Evolutionary conservation across 2,888 invertebrate genomes (phyloP), one percentile per base, ranked within the genome.

Genomic region (Gandaritis pyraliata): DNA sequence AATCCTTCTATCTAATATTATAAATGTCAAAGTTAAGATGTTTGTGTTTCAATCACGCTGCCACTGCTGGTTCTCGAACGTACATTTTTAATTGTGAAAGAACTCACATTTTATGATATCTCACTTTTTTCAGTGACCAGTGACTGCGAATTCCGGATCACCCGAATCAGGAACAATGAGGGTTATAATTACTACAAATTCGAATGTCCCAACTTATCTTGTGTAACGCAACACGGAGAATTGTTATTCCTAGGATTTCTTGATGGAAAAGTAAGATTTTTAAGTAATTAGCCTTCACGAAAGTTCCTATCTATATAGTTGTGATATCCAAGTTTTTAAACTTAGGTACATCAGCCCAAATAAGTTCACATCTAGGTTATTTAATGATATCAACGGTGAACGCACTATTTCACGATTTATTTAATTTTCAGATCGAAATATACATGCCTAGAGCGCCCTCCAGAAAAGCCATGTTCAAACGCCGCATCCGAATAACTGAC

Each of bases 181-280:
- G 61, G 29, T 0, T 46, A 33, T 41, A 46, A 41, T 39, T 57
- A 73, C 5, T 70, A 71, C 49, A 65, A 74, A 45, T 64, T 72
- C 10, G 69, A 73, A 48, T 80, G 77, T 58, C 73, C 75, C 0
- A 73, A 72, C 1, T 59, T 87, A 23, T 72, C 79, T 0, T 80
- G 82, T 52, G 74, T 73, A 4, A 65, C 69, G 4, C 72, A 75
- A 50, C 85, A 88, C 41, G 85, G 82, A 0, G 75, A 82, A 11
- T 51, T 82, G 7, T 41, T 87, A 38, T 52, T 87, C 3, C 64
- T 87, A 0, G 88, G 87, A 38, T 86, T 71, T 61, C 66, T 67
- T 13, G 73, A 81, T 69, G 88, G 88, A 60, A 74, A 66, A 71
- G 88, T 88, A 64, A 61, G 74, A 5, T 18, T 30, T 43, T 30